A percentile compares a stretch with the other conserved stretches of the same genome.
These are phyloP conservation scores for Crypturellus undulatus DNA, from an alignment of 2,113 vertebrate genomes.

Conservation along the genomic window DNA sequence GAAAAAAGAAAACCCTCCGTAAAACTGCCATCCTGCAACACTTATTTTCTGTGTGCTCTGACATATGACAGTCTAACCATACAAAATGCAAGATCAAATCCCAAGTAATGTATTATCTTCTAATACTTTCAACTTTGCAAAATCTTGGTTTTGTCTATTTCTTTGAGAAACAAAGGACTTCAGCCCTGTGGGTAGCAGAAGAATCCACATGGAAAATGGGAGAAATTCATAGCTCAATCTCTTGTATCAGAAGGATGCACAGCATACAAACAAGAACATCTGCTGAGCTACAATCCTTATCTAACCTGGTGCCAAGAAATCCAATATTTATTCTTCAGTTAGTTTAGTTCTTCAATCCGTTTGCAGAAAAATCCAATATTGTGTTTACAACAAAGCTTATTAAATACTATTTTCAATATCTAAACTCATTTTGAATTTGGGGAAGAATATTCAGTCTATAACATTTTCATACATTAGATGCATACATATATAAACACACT, in stretches of 20 bases:
- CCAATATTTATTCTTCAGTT: background rate
- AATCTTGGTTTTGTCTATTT: background rate
- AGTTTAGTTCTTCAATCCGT: background rate
- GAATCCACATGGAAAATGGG: background rate
- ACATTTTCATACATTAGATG: background rate
- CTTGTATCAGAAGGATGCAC: background rate
- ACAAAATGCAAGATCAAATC: background rate
- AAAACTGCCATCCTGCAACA: background rate
- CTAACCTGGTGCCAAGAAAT: background rate
- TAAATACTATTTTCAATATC: background rate
- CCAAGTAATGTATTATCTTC: background rate
- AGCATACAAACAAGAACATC: background rate
- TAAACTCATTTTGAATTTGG: background rate
- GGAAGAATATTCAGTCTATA: background rate
- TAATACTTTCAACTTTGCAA: background rate
- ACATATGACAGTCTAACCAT: background rate
- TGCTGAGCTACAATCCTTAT: background rate
- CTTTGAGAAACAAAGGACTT: background rate
- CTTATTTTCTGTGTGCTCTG: background rate
- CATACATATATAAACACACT: accelerated
- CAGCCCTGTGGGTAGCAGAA: background rate
- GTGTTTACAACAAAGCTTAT: background rate
- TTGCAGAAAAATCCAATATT: background rate
- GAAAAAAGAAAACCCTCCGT: background rate
- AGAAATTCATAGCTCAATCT: background rate